Evolutionary conservation across 2,888 invertebrate species (phyloP).

Genomic region (Harpalus rubripes): DNA sequence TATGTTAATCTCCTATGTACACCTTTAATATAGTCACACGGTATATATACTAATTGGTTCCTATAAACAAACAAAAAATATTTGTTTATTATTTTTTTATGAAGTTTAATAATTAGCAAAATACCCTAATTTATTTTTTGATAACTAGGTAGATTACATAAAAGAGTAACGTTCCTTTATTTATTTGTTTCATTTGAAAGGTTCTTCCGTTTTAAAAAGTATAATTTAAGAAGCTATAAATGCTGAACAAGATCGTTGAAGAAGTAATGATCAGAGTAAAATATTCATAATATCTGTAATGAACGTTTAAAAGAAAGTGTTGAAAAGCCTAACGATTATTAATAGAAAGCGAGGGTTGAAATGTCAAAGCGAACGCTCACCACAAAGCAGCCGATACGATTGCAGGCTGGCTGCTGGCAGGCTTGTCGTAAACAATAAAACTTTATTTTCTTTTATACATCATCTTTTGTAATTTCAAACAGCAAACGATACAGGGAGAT

Average conservation of each 20-base stretch:
- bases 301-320: constrained; percentile 53
- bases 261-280: constrained; percentile 2
- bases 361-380: constrained; percentile 23
- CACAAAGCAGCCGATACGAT: constrained; percentile 28
- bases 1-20: no score
- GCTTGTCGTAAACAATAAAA: constrained; percentile 62
- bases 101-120: no score
- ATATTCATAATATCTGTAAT: constrained; percentile 10
- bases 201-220: no score
- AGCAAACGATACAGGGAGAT: constrained; percentile 22
- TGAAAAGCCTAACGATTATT: constrained; percentile 62
- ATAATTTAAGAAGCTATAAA: no score
- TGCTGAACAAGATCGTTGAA: constrained; percentile 1
- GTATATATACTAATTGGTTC: no score
- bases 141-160: no score
- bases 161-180: no score
- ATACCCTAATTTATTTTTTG: no score
- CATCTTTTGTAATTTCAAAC: constrained; percentile 62
- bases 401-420: background rate
- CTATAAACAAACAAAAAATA: no score
- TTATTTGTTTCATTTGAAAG: no score
- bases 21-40: no score
- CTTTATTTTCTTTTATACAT: constrained; percentile 60
- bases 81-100: no score
- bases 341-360: constrained; percentile 39